Evolutionary conservation across 2,888 invertebrate genomes (phyloP), one percentile per base, ranked within the genome.

Genomic region (Drosophila robusta): DNA sequence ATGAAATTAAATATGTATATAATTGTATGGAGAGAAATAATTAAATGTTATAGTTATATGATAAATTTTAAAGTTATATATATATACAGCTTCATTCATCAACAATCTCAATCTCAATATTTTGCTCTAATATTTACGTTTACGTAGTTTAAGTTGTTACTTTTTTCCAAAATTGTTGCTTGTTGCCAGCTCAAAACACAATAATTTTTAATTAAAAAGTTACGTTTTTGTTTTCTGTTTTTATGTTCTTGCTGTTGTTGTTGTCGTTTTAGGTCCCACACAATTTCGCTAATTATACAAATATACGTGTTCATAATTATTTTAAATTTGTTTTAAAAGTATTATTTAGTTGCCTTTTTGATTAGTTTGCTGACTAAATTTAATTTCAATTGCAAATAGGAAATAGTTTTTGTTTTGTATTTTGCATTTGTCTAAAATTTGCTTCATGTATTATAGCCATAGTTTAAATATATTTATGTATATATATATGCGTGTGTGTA

Each of bases 251-350:
- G 45, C 51, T 38, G 8, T 45, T 62, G 61, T 58, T 64, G 49
- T 61, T 61, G 47, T 70, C 78, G 61, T 60, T 78, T 85, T 87
- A 67, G 85, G 88, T 85, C 85, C 85, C 85, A 86, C 73, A 79
- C 67, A 86, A 87, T 87, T 87, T 85, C 61, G 77, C 86, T 84
- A 87, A 84, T 75, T 80, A 76, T 80, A 81, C 76, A 79, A 81
- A 73, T 81, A 70, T 75, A 58, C 51, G 64, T 65, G 62, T 45
- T 70, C 55, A 70, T 57, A 72, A 72, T 74, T 65, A 65, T 74
- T 73, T 74, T 74, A 75, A 69, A 57, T 74, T 61, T 70, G 42
- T 46, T 63, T 56, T 57, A 55, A 70, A 76, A 70, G 22, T 75
- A 70, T 78, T 77, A 57, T 71, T 70, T 56, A 57, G 65, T 75